Base-by-base conservation (phyloP, 2,888 invertebrate species). In the Andrena hattorfiana region DNA sequence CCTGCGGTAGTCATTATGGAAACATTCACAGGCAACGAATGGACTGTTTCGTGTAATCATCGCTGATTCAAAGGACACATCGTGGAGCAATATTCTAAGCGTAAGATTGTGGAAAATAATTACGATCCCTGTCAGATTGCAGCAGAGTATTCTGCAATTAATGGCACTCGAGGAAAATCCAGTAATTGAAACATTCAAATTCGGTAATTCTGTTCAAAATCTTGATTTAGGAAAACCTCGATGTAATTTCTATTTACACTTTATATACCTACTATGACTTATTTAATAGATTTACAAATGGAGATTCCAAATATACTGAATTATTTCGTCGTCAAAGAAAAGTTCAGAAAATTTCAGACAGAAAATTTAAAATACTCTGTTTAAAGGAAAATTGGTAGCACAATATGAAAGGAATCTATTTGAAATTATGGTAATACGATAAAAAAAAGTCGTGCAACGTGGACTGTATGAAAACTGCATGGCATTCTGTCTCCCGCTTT, bases 21-120 rank as follows among this genome's bases (percentile, higher is more conserved):
- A 69, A 62, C 74, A 51, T 67, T 74, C 48, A 54, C 72, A 62
- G 66, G 16, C 59, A 35, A 60, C n/a, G 42, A 42, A 56, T 66
- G 72, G 62, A 56, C 76, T 74, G 75, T 75, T 59, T 70, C 51
- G 28, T 66, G 48, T 56, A 62, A 16, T n/a, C 70, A 77, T 76
- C 70, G 30, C 69, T 51, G 60, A 64, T 77, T 81, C 81, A 77
- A 78, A 77, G 66, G 32, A 10, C 48, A 71, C 66, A 13, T 42
- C 30, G 35, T 49, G 32, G 8, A 7, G 20, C 13, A 32, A 54
- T 32, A 66, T 72, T 60, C 35, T n/a, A 54, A 72, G 64, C 13
- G 23, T 6, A 13, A 32, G 48, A 63, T 32, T n/a, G 71, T 26
- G 8, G 28, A 30, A 56, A 56, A 42, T 42, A 42, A 77, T 71